Percentiles rank a stretch among this genome's conserved stretches.
phyloP scores from a whole-genome alignment of 2,797 vertebrate genomes.

The Gallinago solitaria region DNA sequence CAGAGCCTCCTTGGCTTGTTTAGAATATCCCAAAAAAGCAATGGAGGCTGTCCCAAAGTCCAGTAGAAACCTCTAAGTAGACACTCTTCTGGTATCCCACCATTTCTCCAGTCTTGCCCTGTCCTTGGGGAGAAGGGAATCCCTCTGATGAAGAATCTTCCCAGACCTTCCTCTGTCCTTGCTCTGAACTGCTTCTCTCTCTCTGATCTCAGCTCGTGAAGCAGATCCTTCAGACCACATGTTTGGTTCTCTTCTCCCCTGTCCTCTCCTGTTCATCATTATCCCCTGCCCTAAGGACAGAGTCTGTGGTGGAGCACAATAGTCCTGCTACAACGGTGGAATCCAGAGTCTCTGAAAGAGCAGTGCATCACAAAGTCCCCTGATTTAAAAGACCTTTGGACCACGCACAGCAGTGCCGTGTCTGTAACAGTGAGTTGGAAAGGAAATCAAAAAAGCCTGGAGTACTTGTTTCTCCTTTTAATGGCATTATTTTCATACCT shows the following conservation, averaged over 20 bases:
- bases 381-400: neutral
- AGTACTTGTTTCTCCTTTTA: neutral
- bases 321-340: neutral
- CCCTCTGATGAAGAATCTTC: neutral
- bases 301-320: neutral
- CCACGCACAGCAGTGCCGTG: neutral
- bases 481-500: neutral
- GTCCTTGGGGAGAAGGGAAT: neutral
- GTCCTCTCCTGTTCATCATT: neutral
- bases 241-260: neutral
- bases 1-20: neutral
- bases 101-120: neutral
- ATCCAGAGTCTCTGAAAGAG: neutral
- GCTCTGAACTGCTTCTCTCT: neutral
- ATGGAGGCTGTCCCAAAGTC: neutral
- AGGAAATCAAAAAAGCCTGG: neutral
- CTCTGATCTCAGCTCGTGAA: neutral
- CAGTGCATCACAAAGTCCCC: neutral
- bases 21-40: neutral
- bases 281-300: neutral
- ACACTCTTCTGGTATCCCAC: no score
- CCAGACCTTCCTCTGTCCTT: neutral
- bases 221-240: neutral
- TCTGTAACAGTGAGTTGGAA: neutral
- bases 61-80: neutral